Base-by-base conservation (phyloP, 2,113 vertebrate genomes). In the Chaetodon trifascialis region DNA sequence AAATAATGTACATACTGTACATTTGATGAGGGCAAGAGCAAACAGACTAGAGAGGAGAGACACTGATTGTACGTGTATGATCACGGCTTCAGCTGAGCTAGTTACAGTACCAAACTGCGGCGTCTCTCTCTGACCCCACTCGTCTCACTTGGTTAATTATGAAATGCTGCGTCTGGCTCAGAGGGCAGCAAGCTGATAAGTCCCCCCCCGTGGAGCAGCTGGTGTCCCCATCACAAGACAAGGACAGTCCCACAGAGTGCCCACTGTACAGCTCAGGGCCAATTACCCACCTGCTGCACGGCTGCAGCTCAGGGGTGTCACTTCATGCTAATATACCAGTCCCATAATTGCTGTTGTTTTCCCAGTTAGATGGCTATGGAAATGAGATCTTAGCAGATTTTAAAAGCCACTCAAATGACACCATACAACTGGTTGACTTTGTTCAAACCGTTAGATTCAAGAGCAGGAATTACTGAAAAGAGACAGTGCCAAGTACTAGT, bases 251-350 rank as follows among this genome's bases (percentile, higher is more conserved):
- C 86, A 83, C 46, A 52, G 88, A 87, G 86, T 17, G 49, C 64
- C 80, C 62, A 42, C 75, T 51, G 83, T 62, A 81, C 87, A 77
- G 79, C 88, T 90, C 85, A 78, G 73, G 88, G 86, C 92, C 92
- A 93, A 92, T 93, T 92, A 93, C 85, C 91, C 91, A 92, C 91
- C 92, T 90, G 91, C 91, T 89, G 87, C 85, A 83, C 82, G 80
- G 90, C 85, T 64, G 84, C 74, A 23, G 79, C 82, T 86, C 79
- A 71, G 72, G 65, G 83, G 74, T 82, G 88, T 91, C 92, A 86
- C 85, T 86, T 87, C 76, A 88, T 78, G 88, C 89, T 90, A 89
- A 91, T 80, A 91, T 80, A 72, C 66, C 77, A 79, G n/a, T 42
- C 76, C 67, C 66, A 69, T 90, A 90, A 92, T 91, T 85, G 85